phyloP scores from a whole-genome alignment of 2,113 vertebrate species.

The Todiramphus chloris region DNA sequence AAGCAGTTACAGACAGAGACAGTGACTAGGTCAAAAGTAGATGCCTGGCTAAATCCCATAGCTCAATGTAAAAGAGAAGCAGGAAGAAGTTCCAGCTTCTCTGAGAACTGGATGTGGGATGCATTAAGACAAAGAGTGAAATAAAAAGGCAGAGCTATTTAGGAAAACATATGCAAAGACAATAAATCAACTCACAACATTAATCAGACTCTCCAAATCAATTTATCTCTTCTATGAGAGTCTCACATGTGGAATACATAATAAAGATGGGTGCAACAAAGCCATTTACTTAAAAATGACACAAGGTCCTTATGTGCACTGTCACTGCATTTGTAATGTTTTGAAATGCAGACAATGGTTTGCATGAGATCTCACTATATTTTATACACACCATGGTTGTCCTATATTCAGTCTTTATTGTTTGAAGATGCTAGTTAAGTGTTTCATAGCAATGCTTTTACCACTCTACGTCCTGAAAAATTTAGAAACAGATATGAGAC shows the following conservation, averaged over 20 bases:
- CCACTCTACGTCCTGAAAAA: background rate
- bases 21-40: background rate
- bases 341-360: background rate
- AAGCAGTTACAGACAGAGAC: background rate
- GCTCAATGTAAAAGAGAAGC: background rate
- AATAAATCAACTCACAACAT: conserved; percentile 4
- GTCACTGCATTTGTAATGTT: background rate
- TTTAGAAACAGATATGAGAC: background rate
- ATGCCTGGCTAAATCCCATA: background rate
- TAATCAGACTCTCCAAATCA: conserved; percentile 16
- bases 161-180: background rate
- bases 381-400: background rate
- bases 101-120: background rate
- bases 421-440: background rate
- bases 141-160: background rate
- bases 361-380: background rate
- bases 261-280: background rate
- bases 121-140: background rate
- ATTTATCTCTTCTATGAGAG: background rate
- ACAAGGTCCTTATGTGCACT: background rate
- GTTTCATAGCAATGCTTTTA: background rate
- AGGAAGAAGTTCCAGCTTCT: background rate
- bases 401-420: background rate
- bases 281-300: background rate
- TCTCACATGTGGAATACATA: background rate